phyloP scores from a whole-genome alignment of 2,113 vertebrate genomes.

The Labeo rohita region DNA sequence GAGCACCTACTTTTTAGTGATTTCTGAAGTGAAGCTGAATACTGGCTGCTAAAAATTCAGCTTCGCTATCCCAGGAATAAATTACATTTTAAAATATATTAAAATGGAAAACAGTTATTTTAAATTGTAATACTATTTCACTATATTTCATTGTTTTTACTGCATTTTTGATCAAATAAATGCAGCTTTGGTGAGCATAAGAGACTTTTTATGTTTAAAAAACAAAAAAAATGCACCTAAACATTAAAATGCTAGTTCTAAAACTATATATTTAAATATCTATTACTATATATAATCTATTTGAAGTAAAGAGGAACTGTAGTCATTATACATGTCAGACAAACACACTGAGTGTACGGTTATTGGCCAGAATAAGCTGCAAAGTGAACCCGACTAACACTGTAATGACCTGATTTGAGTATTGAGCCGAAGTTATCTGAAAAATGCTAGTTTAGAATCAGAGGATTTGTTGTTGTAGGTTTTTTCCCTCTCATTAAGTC shows the following conservation, averaged over 20 bases:
- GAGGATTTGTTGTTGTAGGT: slow-evolving; percentile 9
- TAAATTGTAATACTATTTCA: background rate
- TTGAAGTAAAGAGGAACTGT: background rate
- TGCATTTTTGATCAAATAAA: too few species aligned
- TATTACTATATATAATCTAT: background rate
- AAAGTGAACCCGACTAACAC: slow-evolving; percentile 6
- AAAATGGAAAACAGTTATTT: background rate
- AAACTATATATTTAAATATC: too few species aligned
- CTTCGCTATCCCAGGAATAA: background rate
- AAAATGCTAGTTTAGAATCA: background rate
- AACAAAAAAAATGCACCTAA: background rate
- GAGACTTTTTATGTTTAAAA: background rate
- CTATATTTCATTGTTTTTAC: background rate
- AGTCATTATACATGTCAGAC: background rate
- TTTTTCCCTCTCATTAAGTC: background rate
- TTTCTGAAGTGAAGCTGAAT: background rate
- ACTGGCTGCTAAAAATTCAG: background rate
- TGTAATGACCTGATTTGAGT: slow-evolving; percentile 25
- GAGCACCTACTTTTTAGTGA: background rate
- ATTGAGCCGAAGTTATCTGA: slow-evolving; percentile 5
- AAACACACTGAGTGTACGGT: background rate
- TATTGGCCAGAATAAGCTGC: slow-evolving; percentile 2
- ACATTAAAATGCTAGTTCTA: background rate
- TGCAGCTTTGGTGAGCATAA: too few species aligned
- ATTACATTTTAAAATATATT: background rate